A percentile compares a stretch with the other conserved stretches of the same genome.
Conservation (phyloP, 1,140 invertebrate species). For the Cataglyphis hispanica region DNA sequence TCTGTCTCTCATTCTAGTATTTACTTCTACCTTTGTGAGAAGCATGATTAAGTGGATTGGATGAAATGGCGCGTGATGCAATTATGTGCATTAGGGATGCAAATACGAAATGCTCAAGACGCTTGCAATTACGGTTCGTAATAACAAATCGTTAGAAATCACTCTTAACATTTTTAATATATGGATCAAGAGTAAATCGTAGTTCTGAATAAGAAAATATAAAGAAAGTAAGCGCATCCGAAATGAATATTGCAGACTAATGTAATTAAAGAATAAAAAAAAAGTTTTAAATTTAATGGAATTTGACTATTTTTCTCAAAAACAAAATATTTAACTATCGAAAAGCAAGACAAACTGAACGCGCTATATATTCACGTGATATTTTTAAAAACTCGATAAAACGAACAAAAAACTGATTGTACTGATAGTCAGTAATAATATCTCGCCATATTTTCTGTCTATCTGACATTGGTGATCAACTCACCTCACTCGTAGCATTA, state of each 20-base stretch:
- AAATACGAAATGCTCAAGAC: background rate
- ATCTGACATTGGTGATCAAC: constrained; percentile 48
- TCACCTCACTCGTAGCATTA: constrained; percentile 73
- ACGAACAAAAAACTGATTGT: constrained; percentile 27
- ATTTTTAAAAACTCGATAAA: constrained; percentile 2
- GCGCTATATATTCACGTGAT: background rate
- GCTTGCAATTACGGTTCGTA: constrained; percentile 6
- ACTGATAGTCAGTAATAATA: background rate
- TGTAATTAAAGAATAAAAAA: background rate
- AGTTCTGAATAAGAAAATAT: background rate
- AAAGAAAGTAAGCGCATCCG: background rate
- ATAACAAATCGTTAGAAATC: constrained; percentile 7
- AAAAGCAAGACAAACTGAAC: constrained; percentile 3
- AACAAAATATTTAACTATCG: constrained; percentile 12
- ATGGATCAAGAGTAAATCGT: background rate
- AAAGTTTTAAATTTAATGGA: constrained; percentile 2
- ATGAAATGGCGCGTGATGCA: constrained; percentile 9
- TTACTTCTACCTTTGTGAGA: constrained; percentile 24
- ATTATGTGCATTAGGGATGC: constrained; percentile 43
- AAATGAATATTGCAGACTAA: background rate
- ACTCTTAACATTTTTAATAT: background rate
- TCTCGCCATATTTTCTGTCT: constrained; percentile 63
- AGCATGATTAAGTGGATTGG: constrained; percentile 8
- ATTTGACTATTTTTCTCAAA: background rate
- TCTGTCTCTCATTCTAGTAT: constrained; percentile 31